Conservation (phyloP, 2,113 vertebrate genomes). For the Menidia beryllina region DNA sequence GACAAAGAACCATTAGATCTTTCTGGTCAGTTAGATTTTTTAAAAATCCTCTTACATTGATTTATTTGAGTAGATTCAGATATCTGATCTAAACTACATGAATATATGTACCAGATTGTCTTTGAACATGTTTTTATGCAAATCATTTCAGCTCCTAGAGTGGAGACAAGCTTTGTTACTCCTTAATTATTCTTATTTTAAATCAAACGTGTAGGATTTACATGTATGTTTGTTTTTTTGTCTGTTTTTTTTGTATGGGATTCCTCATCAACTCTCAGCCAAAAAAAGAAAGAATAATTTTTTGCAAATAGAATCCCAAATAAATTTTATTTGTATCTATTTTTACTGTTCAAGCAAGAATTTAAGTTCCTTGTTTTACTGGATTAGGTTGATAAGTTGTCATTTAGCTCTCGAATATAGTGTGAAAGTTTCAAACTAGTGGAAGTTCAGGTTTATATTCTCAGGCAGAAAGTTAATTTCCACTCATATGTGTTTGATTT, state of each 20-base stretch:
- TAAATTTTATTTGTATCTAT: not conserved
- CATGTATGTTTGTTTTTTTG: no score
- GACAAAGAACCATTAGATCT: no score
- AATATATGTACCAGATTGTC: not conserved
- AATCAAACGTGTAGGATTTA: no score
- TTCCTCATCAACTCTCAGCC: not conserved
- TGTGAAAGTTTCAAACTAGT: slow-evolving; percentile 1
- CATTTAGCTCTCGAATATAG: not conserved
- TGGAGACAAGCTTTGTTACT: no score
- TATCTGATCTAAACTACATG: not conserved
- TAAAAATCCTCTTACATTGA: no score
- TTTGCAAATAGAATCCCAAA: no score
- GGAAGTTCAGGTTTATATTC: slow-evolving; percentile 4
- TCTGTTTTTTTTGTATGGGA: no score
- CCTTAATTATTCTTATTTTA: no score
- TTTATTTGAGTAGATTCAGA: no score
- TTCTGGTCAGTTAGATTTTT: no score
- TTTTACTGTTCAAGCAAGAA: not conserved
- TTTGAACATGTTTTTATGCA: not conserved
- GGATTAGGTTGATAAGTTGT: not conserved
- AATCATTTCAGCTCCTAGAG: not conserved
- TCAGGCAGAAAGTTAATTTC: no score
- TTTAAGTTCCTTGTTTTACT: slow-evolving; percentile 3
- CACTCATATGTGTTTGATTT: no score
- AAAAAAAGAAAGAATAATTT: not conserved